A percentile compares a stretch with the other conserved stretches of the same genome.
phyloP scores from a whole-genome alignment of 2,113 vertebrate genomes.

The Crypturellus undulatus region DNA sequence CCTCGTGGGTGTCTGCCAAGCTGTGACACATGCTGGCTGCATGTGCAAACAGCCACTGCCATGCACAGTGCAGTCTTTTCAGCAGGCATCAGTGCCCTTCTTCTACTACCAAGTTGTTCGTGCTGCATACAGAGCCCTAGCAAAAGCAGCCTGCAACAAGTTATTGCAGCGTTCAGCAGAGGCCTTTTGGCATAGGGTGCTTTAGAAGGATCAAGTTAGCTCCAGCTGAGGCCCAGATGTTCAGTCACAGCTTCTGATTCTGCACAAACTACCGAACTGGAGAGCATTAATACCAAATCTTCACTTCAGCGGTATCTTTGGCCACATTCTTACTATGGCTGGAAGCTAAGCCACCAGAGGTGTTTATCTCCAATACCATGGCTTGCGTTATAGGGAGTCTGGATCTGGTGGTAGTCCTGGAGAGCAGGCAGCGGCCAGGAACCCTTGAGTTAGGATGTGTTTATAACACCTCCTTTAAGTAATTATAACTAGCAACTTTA shows the following conservation, averaged over 20 bases:
- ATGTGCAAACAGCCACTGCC: neutral
- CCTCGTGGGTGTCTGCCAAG: neutral
- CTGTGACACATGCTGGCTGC: neutral
- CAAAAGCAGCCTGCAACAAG: neutral
- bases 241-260: neutral
- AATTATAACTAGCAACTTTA: slow-evolving; percentile 46
- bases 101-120: neutral
- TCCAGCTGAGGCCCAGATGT: neutral
- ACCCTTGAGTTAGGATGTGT: slow-evolving; percentile 8
- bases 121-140: neutral
- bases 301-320: neutral
- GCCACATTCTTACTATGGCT: neutral
- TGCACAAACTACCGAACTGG: neutral
- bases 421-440: neutral
- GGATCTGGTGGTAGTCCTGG: neutral
- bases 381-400: neutral
- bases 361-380: neutral
- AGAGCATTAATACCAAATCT: neutral
- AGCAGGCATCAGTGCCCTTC: neutral
- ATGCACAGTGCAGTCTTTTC: neutral
- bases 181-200: neutral
- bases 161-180: neutral
- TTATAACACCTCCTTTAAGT: neutral
- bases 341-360: neutral
- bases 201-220: neutral